Evolutionary conservation across 2,113 vertebrate species (phyloP), one percentile per base, ranked within the genome.

Genomic region (Peucedramus taeniatus): DNA sequence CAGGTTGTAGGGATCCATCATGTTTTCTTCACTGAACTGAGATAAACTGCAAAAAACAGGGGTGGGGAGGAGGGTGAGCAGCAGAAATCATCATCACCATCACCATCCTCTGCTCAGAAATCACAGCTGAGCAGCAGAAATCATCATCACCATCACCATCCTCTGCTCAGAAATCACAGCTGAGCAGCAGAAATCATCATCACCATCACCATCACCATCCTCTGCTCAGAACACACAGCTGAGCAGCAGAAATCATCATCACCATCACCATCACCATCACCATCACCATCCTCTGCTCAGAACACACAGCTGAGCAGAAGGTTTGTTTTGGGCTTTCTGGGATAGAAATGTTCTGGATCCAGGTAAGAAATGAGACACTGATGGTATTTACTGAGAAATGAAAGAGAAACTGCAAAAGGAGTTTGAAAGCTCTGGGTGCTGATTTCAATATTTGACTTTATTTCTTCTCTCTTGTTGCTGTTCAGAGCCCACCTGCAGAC

Each of bases 1-100:
- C 90, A 99, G 98, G 93, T 99, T 99, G 97, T 99, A 99, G 94
- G 99, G 99, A 97, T 99, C 99, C 99, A 99, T 99, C 99, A 99
- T 99, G 97, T 99, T 99, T 31, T 99, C 99, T 88, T 99, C 99
- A 93, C 99, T 99, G 98, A 99, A 99, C 98, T 99, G 99, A 66
- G 99, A 99, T 88, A 99, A 98, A 95, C 99, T 99, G 98, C 39
- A 93, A 42, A 89, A 23, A 89, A 88, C 65, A 94, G 28, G 30
- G 63, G 47, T 5, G 54, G 61, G 66, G 47, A 76, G 92, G 69
- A 93, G 77, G 56, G 57, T 78, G 88, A 93, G 60, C 27, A 94
- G 65, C 87, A 95, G 44, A 31, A 85, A 95, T 15, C 35, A 51
- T 8, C 39, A 53, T 4, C 37, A 65, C 2, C 64, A 86, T 7